Conservation (phyloP, 2,113 vertebrate species). For the Oreochromis niloticus region DNA sequence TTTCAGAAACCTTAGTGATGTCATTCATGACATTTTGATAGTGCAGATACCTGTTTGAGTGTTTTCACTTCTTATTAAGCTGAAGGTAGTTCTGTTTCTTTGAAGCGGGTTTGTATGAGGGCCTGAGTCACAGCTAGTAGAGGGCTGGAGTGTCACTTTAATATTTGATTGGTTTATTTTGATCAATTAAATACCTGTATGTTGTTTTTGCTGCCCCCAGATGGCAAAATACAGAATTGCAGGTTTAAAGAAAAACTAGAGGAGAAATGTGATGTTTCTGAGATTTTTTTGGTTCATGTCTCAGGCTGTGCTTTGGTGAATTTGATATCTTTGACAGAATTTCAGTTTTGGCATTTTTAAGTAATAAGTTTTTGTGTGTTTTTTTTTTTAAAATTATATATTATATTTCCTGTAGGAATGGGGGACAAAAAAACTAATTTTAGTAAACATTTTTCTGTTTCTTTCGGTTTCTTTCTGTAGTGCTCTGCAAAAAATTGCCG, state of each 20-base stretch:
- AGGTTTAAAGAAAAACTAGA: neutral
- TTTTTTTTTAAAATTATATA: neutral
- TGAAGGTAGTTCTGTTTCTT: rapidly evolving
- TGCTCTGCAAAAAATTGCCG: slow-evolving; percentile 96
- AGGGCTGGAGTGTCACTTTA: neutral
- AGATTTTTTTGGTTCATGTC: neutral
- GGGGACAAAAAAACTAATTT: neutral
- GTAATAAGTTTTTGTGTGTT: too few relatives aligned
- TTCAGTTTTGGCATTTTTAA: neutral
- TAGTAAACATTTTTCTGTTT: neutral
- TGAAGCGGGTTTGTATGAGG: neutral
- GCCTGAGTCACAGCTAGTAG: neutral
- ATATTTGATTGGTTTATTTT: neutral
- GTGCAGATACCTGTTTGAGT: neutral
- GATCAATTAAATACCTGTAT: neutral
- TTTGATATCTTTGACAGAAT: neutral
- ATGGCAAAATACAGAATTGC: neutral
- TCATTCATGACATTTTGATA: neutral
- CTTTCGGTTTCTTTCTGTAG: slow-evolving; percentile 54
- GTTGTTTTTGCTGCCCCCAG: neutral
- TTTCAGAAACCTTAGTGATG: neutral
- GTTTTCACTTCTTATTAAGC: neutral
- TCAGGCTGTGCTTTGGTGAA: neutral
- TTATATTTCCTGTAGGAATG: neutral
- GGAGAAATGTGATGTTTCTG: neutral